Evolutionary conservation across 64 coral and sea anemone species (phyloP).

Genomic region (Astreopora myriophthalma): DNA sequence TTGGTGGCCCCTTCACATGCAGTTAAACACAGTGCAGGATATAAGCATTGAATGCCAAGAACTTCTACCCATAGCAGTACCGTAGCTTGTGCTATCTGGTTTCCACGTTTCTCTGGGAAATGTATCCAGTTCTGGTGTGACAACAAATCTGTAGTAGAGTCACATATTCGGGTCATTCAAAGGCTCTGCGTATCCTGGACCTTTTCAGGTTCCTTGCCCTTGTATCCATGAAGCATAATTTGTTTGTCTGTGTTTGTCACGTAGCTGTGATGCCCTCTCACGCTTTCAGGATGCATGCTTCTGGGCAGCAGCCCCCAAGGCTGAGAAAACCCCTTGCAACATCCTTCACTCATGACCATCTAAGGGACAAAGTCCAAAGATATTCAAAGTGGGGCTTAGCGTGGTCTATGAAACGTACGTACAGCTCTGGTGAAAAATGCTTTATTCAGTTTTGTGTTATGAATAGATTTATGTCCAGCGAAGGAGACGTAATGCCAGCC

Average conservation of each 20-base stretch:
- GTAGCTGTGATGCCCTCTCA: conserved; percentile 5
- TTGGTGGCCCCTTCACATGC: neutral
- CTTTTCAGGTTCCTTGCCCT: neutral
- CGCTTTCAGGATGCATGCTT: conserved; percentile 11
- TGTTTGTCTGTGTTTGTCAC: neutral
- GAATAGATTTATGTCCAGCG: neutral
- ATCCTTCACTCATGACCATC: neutral
- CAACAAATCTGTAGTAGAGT: conserved; percentile 16
- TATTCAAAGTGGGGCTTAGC: neutral
- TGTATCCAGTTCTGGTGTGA: conserved; percentile 12
- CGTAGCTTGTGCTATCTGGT: neutral
- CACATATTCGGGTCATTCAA: conserved; percentile 27
- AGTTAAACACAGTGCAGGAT: neutral
- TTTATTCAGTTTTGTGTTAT: neutral
- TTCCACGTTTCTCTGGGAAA: neutral
- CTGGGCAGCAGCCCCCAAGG: neutral
- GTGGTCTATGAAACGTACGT: neutral
- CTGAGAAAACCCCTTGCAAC: neutral
- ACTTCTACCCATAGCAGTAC: neutral
- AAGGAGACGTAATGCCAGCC: neutral
- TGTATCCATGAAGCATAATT: conserved; percentile 4
- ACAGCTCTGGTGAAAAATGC: neutral
- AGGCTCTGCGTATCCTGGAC: neutral
- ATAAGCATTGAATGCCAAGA: conserved; percentile 36
- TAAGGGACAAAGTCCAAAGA: neutral